Evolutionary conservation across 2,888 invertebrate species (phyloP).

Genomic region (Lamellibrachia columna): DNA sequence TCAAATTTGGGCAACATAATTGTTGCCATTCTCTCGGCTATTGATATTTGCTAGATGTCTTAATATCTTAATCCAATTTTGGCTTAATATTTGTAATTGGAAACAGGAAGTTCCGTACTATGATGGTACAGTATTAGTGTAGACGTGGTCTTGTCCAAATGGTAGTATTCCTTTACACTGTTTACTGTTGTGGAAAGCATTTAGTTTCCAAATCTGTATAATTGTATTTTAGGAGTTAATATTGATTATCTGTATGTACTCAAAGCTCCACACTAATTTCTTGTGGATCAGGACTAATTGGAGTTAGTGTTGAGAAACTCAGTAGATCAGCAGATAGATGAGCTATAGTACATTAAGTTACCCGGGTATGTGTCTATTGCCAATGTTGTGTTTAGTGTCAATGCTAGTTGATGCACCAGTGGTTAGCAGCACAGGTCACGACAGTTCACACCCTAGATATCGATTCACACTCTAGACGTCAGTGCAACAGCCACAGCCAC

Average conservation of each 20-base stretch:
- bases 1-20: neutral
- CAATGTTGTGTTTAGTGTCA: no score
- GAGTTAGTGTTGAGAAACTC: no score
- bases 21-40: neutral
- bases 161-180: neutral
- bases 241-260: neutral
- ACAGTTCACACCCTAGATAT: no score
- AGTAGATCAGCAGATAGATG: neutral
- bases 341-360: no score
- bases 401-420: no score
- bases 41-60: neutral
- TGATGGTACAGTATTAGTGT: neutral
- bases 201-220: neutral
- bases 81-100: neutral
- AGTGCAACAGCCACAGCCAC: neutral
- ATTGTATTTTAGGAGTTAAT: neutral
- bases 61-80: no score
- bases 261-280: neutral
- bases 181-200: neutral
- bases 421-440: no score
- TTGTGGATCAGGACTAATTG: neutral
- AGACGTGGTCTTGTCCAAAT: neutral
- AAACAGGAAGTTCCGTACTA: neutral
- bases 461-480: neutral
- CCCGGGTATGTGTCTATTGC: no score